Conservation (phyloP, 2,113 vertebrate genomes). For the Paradoxurus hermaphroditus region DNA sequence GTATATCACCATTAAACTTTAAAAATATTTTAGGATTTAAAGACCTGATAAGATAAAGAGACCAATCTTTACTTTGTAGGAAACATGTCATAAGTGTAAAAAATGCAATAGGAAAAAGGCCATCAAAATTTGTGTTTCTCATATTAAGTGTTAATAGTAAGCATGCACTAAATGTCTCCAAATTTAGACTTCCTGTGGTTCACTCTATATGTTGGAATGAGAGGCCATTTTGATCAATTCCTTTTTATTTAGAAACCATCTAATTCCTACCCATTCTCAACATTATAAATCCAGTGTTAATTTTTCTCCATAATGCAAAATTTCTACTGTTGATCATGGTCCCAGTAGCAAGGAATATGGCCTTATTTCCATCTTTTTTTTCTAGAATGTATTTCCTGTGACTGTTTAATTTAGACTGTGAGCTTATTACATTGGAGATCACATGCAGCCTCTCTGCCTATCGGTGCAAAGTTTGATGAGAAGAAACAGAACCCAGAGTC, state of each 20-base stretch:
- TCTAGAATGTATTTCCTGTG: background rate
- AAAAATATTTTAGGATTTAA: background rate
- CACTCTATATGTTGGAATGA: background rate
- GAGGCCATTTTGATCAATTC: background rate
- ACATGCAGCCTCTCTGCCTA: background rate
- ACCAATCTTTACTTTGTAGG: background rate
- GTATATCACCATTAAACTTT: background rate
- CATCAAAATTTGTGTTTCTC: background rate
- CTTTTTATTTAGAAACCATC: background rate
- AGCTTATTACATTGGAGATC: background rate
- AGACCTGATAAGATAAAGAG: background rate
- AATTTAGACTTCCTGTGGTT: background rate
- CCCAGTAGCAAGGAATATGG: background rate
- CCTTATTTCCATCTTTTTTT: background rate
- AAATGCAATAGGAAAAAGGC: background rate
- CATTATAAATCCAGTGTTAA: background rate
- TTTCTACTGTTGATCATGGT: background rate
- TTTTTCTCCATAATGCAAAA: background rate
- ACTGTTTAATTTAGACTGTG: background rate
- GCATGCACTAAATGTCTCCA: background rate
- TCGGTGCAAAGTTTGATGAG: background rate
- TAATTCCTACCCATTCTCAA: background rate
- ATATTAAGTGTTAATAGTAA: background rate
- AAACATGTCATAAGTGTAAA: background rate
- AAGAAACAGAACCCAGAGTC: background rate